Conservation (phyloP, 2,113 vertebrate genomes). For the Speoplatyrhinus poulsoni region DNA sequence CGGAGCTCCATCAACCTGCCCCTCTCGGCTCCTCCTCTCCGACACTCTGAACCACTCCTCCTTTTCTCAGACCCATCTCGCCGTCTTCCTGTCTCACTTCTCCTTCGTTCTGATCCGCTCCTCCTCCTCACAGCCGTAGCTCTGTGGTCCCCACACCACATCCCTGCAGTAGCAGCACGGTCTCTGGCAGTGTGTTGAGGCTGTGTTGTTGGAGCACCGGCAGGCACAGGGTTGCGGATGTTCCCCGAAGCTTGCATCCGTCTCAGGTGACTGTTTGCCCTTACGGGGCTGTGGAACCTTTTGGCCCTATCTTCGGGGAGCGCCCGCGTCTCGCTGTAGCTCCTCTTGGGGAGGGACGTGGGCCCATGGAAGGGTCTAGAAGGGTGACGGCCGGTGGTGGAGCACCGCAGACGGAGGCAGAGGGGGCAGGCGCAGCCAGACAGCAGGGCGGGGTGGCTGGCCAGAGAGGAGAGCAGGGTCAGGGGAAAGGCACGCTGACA, state of each 20-base stretch:
- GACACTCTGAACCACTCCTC: conserved; percentile 49
- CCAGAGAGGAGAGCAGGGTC: conserved; percentile 68
- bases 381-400: conserved; percentile 44
- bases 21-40: conserved; percentile 37
- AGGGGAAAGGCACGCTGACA: conserved; percentile 77
- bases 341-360: conserved; percentile 51
- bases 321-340: conserved; percentile 73
- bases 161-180: neutral
- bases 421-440: conserved; percentile 49
- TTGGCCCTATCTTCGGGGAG: conserved; percentile 25
- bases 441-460: conserved; percentile 48
- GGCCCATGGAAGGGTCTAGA: conserved; percentile 21
- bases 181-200: conserved; percentile 17
- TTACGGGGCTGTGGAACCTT: conserved; percentile 46
- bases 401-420: conserved; percentile 47
- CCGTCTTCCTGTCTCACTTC: conserved; percentile 1
- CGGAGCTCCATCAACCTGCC: conserved; percentile 13
- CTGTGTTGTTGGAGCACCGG: conserved; percentile 18
- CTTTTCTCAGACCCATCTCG: conserved; percentile 30
- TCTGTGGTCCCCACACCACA: conserved; percentile 18
- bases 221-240: conserved; percentile 60
- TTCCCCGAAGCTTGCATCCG: conserved; percentile 76
- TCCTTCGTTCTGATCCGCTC: conserved; percentile 57
- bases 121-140: conserved; percentile 22
- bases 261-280: conserved; percentile 58